Conservation (phyloP, 2,888 invertebrate species). For the Mimumesa dahlbomi region DNA sequence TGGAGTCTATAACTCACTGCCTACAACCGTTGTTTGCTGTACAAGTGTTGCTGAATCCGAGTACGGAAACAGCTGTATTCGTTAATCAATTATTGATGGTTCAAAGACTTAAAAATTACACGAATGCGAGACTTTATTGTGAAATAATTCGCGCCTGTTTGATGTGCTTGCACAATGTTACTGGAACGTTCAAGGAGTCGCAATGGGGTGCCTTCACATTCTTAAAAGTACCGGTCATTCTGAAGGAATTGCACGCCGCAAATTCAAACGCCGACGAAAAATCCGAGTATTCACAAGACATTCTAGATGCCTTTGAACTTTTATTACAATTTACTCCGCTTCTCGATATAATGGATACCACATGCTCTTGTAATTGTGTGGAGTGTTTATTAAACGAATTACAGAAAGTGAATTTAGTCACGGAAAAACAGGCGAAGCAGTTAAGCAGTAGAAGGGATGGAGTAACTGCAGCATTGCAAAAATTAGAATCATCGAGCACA, state of each 20-base stretch:
- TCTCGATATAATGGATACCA: slow-evolving; percentile 93
- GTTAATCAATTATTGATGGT: slow-evolving; percentile 92
- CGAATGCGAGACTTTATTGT: slow-evolving; percentile 90
- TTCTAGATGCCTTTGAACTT: slow-evolving; percentile 91
- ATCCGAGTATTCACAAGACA: slow-evolving; percentile 87
- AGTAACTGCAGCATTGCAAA: slow-evolving; percentile 84
- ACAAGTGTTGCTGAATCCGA: slow-evolving; percentile 92
- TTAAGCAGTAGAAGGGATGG: slow-evolving; percentile 84
- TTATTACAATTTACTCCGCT: slow-evolving; percentile 92
- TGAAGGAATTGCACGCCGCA: slow-evolving; percentile 85
- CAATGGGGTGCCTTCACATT: slow-evolving; percentile 97
- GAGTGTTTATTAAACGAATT: slow-evolving; percentile 92
- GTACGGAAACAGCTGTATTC: slow-evolving; percentile 90
- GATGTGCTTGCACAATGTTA: slow-evolving; percentile 93
- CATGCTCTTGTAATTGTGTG: slow-evolving; percentile 93
- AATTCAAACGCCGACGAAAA: slow-evolving; percentile 83
- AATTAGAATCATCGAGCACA: slow-evolving; percentile 86
- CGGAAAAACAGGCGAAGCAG: slow-evolving; percentile 88
- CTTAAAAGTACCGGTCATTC: slow-evolving; percentile 92
- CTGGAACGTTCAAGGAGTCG: slow-evolving; percentile 91
- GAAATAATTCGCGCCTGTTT: slow-evolving; percentile 95
- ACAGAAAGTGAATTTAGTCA: slow-evolving; percentile 89
- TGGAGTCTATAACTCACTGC: slow-evolving; percentile 87
- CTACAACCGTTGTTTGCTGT: slow-evolving; percentile 91
- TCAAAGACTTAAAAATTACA: slow-evolving; percentile 91